Evolutionary conservation across 2,797 vertebrate genomes (phyloP).

Genomic region (Leuciscus waleckii): DNA sequence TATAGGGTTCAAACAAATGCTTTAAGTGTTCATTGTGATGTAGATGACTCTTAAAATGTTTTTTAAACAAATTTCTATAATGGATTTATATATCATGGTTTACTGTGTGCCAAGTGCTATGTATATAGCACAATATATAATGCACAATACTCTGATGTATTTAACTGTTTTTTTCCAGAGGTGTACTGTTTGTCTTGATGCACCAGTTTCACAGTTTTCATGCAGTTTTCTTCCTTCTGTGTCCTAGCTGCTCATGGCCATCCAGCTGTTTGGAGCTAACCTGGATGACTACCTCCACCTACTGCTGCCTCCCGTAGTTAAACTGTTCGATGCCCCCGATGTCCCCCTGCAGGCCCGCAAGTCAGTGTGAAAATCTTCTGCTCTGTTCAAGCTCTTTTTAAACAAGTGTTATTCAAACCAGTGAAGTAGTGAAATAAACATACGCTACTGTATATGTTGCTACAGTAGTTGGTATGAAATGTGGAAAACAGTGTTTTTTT

Average conservation of each 20-base stretch:
- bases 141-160: not conserved
- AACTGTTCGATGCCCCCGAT: constrained; percentile 94
- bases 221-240: not conserved
- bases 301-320: constrained; percentile 95
- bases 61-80: not conserved
- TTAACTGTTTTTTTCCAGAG: not conserved
- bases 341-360: constrained; percentile 91
- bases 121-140: no score
- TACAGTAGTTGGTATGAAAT: not conserved
- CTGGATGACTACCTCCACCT: constrained; percentile 97
- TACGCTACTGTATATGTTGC: not conserved
- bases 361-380: constrained; percentile 75
- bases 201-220: not conserved
- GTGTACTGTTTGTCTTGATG: not conserved
- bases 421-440: not conserved
- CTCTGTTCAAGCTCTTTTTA: not conserved
- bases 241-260: constrained; percentile 90
- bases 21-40: not conserved
- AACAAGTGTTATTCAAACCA: not conserved
- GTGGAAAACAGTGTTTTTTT: not conserved
- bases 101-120: not conserved
- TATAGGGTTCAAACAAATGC: not conserved
- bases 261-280: constrained; percentile 98
- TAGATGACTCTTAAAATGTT: not conserved
- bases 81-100: not conserved